Evolutionary conservation across 2,888 invertebrate species (phyloP), one percentile per base, ranked within the genome.

Genomic region (Sesia apiformis): DNA sequence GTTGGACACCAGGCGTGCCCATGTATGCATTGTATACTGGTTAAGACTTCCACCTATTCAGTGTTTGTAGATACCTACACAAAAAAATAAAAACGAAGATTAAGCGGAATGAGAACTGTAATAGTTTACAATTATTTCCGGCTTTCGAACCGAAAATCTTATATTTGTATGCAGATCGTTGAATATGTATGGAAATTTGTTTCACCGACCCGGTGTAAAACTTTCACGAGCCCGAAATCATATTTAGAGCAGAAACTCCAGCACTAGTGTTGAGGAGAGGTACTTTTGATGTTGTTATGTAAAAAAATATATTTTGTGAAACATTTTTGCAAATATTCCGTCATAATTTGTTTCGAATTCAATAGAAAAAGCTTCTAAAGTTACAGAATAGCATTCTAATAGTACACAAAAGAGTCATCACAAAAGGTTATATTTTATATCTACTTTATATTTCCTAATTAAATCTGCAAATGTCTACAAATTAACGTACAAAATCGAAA

Each of bases 161-260:
- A 65, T 66, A 73, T 74, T 73, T 67, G 72, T 72, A 74, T 70
- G 72, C 74, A 64, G 65, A 64, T 63, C 63, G 62, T 58, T 63
- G 65, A 62, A 71, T 76, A 75, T 78, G 74, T 78, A 78, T 78
- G 78, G 76, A 72, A 79, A 80, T 80, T 74, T 75, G 78, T 76
- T 67, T 70, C 67, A 62, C 63, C 66, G 71, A 74, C 68, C 73
- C 70, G 70, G 62, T 75, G 72, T 78, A 68, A 76, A 78, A 76
- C 68, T 77, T 77, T 72, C 69, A 64, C 70, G 67, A 69, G 62
- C 64, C 67, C 68, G 60, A 69, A 74, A 73, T 76, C 69, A 69
- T 76, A 74, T 76, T 69, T 69, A 68, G 65, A 66, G 62, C 65
- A 63, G 66, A 61, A 60, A 56, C 46, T n/a, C 23, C 46, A 23